Percentiles rank a stretch among this genome's conserved stretches.
phyloP scores from a whole-genome alignment of 1,140 invertebrate genomes.

The Drosophila kepulauana region DNA sequence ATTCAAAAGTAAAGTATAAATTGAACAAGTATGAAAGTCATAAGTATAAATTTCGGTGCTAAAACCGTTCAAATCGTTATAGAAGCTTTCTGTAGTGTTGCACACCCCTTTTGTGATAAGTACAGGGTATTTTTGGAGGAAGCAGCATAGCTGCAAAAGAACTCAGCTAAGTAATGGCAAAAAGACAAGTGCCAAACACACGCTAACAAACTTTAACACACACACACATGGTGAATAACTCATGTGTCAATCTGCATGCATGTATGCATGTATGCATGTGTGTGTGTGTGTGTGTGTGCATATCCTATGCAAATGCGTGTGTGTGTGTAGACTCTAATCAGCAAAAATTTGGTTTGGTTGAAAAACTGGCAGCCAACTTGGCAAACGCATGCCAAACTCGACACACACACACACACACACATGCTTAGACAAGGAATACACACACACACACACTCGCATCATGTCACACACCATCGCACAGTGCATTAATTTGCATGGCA shows the following conservation, averaged over 20 bases:
- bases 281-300: constrained; percentile 1
- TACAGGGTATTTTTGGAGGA: constrained; percentile 11
- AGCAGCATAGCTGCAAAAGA: not conserved
- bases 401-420: constrained; percentile 22
- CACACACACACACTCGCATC: constrained; percentile 10
- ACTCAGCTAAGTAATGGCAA: constrained; percentile 20
- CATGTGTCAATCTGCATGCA: constrained; percentile 32
- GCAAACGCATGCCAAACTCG: constrained; percentile 39
- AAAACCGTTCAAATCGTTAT: not conserved
- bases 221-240: constrained; percentile 23
- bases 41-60: no score
- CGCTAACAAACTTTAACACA: constrained; percentile 25
- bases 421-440: not conserved
- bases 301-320: not conserved
- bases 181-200: constrained; percentile 27
- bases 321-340: constrained; percentile 40
- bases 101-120: not conserved
- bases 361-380: constrained; percentile 51
- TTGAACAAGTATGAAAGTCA: no score
- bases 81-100: not conserved
- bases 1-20: no score
- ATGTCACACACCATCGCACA: constrained; percentile 44
- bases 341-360: constrained; percentile 42
- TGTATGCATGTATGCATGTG: constrained; percentile 4
- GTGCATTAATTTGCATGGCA: constrained; percentile 55